Percentiles rank a stretch among this genome's conserved stretches.
phyloP scores from a whole-genome alignment of 1,140 invertebrate species.

The Sycophaga agraensis region DNA sequence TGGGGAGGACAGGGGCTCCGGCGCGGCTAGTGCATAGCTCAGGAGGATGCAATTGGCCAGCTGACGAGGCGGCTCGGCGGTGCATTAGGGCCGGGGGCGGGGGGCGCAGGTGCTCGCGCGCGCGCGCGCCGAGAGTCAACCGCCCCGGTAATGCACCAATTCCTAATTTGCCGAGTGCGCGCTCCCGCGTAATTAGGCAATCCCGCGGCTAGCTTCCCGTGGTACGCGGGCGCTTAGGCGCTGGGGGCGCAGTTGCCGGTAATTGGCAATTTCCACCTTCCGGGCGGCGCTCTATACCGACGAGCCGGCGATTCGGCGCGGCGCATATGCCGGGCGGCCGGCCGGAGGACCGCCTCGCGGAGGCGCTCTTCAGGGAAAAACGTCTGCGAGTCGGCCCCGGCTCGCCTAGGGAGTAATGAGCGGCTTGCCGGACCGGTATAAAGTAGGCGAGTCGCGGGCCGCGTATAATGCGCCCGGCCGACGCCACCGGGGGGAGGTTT shows the following conservation, averaged over 20 bases:
- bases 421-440: not conserved
- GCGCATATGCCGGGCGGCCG: too few species aligned
- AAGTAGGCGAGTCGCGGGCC: not conserved
- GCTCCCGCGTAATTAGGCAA: too few species aligned
- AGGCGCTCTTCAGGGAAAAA: conserved; percentile 10
- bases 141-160: conserved; percentile 20
- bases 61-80: conserved; percentile 39
- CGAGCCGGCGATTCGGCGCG: not conserved
- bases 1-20: too few species aligned
- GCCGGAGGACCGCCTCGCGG: too few species aligned
- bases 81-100: conserved; percentile 35
- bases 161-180: conserved; percentile 16
- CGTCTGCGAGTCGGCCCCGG: not conserved
- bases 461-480: not conserved
- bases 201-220: conserved; percentile 16
- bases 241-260: conserved; percentile 39
- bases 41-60: conserved; percentile 45
- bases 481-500: too few species aligned
- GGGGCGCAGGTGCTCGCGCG: too few species aligned
- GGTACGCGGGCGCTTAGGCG: not conserved
- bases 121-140: too few species aligned
- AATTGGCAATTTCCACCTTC: conserved; percentile 47
- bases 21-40: conserved; percentile 17
- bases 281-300: conserved; percentile 7
- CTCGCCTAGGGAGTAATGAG: conserved; percentile 4